These are phyloP conservation scores for Ageneiosus marmoratus DNA, from an alignment of 2,113 vertebrate species.

Conservation along the genomic window DNA sequence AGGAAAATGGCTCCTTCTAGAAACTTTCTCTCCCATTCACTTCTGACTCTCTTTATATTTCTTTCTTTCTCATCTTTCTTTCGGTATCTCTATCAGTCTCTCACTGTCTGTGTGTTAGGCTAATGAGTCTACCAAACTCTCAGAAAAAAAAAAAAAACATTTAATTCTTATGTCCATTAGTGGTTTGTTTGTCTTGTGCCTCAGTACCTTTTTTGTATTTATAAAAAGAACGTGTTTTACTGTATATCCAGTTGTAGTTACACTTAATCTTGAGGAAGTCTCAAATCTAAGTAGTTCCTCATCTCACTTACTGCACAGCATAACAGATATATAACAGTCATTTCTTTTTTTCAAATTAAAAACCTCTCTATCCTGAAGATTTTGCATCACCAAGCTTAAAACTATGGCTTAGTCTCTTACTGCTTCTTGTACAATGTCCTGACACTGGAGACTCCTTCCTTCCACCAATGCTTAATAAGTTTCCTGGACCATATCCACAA, in stretches of 20 bases:
- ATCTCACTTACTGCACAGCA: not conserved
- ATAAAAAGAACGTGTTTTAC: not conserved
- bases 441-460: not conserved
- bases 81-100: not conserved
- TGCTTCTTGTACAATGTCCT: not conserved
- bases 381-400: not conserved
- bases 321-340: not conserved
- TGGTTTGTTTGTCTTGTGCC: not conserved
- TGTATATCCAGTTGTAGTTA: not conserved
- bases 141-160: not conserved
- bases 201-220: not conserved
- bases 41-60: not conserved
- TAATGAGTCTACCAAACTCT: not conserved
- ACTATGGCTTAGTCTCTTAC: not conserved
- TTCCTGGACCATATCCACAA: not conserved
- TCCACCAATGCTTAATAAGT: not conserved
- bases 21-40: slow-evolving; percentile 52
- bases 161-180: too few relatives aligned
- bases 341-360: not conserved
- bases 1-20: slow-evolving; percentile 59
- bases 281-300: not conserved
- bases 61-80: not conserved
- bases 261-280: not conserved
- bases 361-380: not conserved
- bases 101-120: not conserved